phyloP scores from a whole-genome alignment of 23 tunicate genomes.

The Ascidia mentula region DNA sequence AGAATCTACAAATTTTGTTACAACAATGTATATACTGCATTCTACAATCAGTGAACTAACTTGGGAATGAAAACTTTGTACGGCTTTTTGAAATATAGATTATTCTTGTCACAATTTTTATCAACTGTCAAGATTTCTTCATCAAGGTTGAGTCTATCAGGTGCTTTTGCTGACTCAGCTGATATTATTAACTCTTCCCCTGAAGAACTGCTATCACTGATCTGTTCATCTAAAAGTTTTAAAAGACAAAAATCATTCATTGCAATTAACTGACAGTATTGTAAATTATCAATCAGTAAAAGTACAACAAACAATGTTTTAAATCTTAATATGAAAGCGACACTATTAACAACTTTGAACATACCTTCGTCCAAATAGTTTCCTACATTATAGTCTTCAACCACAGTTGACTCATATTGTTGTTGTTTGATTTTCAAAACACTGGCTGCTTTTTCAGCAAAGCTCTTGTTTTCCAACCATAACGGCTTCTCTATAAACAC shows the following conservation, averaged over 20 bases:
- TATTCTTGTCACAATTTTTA: conserved; percentile 59
- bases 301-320: no score
- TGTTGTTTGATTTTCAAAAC: background rate
- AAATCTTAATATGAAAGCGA: no score
- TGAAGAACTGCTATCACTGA: background rate
- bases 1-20: conserved; percentile 13
- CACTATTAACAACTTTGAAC: no score
- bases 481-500: no score
- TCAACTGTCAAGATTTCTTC: conserved; percentile 22
- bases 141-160: background rate
- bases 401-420: background rate
- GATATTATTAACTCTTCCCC: background rate
- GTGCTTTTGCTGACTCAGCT: background rate
- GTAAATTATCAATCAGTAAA: no score
- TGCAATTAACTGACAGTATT: no score
- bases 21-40: background rate
- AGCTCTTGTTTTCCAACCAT: background rate
- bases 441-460: background rate
- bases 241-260: no score
- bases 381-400: no score
- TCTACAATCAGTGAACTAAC: conserved; percentile 11
- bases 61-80: conserved; percentile 65
- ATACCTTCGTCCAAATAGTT: no score
- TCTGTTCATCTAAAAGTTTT: background rate
- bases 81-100: conserved; percentile 69